Evolutionary conservation across 2,113 vertebrate genomes (phyloP), one percentile per base, ranked within the genome.

Genomic region (Ameiurus melas): DNA sequence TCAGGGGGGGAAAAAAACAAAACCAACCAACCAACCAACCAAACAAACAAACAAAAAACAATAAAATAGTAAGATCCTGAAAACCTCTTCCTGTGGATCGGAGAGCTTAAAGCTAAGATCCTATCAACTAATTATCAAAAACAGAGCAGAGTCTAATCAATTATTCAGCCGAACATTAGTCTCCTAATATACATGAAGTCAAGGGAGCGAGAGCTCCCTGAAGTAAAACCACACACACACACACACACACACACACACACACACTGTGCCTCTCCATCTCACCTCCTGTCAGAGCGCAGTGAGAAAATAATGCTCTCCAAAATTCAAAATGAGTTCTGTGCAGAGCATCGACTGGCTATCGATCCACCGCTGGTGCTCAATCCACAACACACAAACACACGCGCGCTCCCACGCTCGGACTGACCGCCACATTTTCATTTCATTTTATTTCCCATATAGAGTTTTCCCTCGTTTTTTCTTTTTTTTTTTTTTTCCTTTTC

Each of bases 111-210:
- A 94, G 94, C 92, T 94, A 94, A 94, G 95, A 97, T 96, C 94
- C 95, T 94, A 96, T 95, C 96, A 96, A 95, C 96, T 97, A 97
- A 99, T 97, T 98, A 97, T 95, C 92, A 96, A 96, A 96, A 92
- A 95, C 94, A 96, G 94, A 94, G 92, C 95, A 92, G 94, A 90
- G 36, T 93, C 94, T 97, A 96, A 98, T 98, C 97, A 97, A 98
- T 99, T 97, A 98, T 97, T 99, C 96, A 97, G 94, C 96, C 96
- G 96, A 97, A 96, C 96, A 97, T 97, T 97, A 97, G 96, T 93
- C 94, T 91, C 91, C 96, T 97, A 95, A 97, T 96, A 96, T 92
- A 94, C 93, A 95, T 78, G 77, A 93, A 96, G 96, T 95, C 94
- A 92, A 91, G 96, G 96, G 95, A 96, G 94, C 93, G 91, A 78